phyloP scores from a whole-genome alignment of 2,888 invertebrate genomes.

The Arctia plantaginis region DNA sequence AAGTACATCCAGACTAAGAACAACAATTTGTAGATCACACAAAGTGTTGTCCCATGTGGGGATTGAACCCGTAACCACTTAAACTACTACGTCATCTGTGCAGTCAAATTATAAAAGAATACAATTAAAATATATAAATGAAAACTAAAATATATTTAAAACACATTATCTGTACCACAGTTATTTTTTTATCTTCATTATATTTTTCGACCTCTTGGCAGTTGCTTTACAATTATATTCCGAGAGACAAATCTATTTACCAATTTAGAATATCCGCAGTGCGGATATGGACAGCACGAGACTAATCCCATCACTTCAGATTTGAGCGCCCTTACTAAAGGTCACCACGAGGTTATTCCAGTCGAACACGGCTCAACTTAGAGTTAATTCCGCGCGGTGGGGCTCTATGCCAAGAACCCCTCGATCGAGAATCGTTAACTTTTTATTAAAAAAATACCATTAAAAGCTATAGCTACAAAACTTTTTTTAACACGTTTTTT shows the following conservation, averaged over 20 bases:
- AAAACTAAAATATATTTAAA: no score
- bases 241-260: background rate
- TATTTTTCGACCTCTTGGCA: background rate
- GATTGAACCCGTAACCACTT: no score
- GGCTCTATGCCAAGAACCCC: conserved; percentile 18
- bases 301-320: background rate
- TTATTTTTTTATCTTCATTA: no score
- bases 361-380: conserved; percentile 32
- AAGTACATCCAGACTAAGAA: no score
- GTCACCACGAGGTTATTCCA: conserved; percentile 40
- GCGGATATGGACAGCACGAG: conserved; percentile 18
- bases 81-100: background rate
- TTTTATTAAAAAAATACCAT: conserved; percentile 37
- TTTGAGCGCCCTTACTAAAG: conserved; percentile 21
- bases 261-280: conserved; percentile 1
- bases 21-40: no score
- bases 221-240: background rate
- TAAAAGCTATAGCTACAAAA: conserved; percentile 37
- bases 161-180: no score
- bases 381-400: conserved; percentile 27
- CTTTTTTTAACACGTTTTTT: conserved; percentile 29
- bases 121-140: no score
- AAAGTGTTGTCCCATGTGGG: no score
- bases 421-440: conserved; percentile 34
- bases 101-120: no score